Percentiles rank a stretch among this genome's conserved stretches.
phyloP scores from a whole-genome alignment of 2,113 vertebrate genomes.

The Acanthisitta chloris region DNA sequence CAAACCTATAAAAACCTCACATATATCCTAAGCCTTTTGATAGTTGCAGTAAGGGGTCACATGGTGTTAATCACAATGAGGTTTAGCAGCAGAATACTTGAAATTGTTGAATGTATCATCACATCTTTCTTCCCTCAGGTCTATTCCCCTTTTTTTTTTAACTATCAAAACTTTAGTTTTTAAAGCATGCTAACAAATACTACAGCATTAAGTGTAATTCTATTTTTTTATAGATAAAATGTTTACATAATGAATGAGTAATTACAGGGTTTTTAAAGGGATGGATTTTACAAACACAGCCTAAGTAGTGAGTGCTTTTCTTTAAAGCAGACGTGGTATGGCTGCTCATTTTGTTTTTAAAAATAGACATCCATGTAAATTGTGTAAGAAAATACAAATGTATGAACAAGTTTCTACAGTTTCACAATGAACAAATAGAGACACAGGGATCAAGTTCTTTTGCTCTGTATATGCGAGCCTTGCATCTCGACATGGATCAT shows the following conservation, averaged over 20 bases:
- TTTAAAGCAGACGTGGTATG: neutral
- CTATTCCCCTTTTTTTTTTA: neutral
- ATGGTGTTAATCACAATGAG: neutral
- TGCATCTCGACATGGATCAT: neutral
- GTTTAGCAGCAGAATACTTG: neutral
- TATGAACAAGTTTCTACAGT: neutral
- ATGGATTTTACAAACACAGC: neutral
- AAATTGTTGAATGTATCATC: neutral
- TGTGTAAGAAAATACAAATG: neutral
- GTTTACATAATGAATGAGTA: neutral
- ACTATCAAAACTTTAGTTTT: neutral
- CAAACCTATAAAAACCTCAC: neutral
- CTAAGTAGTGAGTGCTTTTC: neutral
- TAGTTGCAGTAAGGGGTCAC: neutral
- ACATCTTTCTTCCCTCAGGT: accelerated
- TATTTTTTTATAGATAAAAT: neutral
- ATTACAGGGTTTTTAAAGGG: neutral
- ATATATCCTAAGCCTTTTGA: neutral
- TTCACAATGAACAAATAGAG: neutral
- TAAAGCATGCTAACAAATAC: neutral
- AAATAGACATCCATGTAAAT: neutral
- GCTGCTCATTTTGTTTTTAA: neutral
- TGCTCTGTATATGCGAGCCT: accelerated
- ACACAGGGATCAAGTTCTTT: neutral
- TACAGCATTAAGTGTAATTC: neutral